phyloP scores from a whole-genome alignment of 2,797 vertebrate species.

The Rhynchotus rufescens region DNA sequence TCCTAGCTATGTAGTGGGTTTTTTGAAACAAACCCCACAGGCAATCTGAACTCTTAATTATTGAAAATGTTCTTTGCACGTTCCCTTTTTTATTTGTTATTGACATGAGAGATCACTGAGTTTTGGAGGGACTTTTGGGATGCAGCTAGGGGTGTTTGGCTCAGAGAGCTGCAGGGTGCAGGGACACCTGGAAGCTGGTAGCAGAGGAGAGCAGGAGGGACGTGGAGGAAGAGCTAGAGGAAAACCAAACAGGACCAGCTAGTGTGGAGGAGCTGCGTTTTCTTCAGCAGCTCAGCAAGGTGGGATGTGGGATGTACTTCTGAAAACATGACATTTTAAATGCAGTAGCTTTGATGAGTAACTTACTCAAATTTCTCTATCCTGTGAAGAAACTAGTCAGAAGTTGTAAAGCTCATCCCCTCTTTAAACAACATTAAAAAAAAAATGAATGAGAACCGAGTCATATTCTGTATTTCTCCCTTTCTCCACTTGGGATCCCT shows the following conservation, averaged over 20 bases:
- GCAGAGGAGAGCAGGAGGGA: not conserved
- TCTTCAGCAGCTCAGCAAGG: not conserved
- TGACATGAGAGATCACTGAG: not conserved
- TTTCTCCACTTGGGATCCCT: constrained; percentile 20
- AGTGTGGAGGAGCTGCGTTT: not conserved
- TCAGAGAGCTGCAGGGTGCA: not conserved
- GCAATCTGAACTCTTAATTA: constrained; percentile 32
- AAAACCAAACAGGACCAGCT: not conserved
- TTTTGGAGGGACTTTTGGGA: not conserved
- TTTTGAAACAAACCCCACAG: constrained; percentile 7
- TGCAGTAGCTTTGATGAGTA: not conserved
- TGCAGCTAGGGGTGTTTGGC: not conserved
- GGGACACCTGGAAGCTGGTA: not conserved
- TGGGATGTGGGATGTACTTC: not conserved
- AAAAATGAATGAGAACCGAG: not conserved
- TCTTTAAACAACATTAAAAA: not conserved
- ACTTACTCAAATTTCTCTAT: not conserved
- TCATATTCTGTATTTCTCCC: constrained; percentile 29
- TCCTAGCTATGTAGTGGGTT: not conserved
- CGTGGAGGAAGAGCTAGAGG: not conserved
- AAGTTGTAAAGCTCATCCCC: not conserved
- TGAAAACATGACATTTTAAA: not conserved
- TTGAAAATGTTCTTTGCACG: not conserved
- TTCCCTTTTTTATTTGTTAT: not conserved
- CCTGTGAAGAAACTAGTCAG: not conserved